Percentiles rank a stretch among this genome's conserved stretches.
These are phyloP conservation scores for Rhinopomastus cyanomelas DNA, from an alignment of 2,113 vertebrate species.

Conservation along the genomic window DNA sequence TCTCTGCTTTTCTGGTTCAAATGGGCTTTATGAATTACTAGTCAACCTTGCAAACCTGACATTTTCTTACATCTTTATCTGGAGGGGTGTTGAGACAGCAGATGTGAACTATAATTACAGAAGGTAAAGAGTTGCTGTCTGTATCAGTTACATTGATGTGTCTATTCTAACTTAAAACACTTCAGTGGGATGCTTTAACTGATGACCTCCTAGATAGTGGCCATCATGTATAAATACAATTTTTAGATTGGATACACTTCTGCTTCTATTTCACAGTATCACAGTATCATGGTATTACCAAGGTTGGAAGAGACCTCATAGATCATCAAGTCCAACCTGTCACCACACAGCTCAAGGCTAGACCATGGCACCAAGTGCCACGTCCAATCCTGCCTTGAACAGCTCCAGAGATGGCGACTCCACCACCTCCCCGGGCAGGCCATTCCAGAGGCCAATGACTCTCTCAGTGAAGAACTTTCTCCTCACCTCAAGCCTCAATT, in stretches of 20 bases:
- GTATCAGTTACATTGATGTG: background rate
- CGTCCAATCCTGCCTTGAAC: too few relatives aligned
- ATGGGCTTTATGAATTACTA: background rate
- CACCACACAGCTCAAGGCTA: too few relatives aligned
- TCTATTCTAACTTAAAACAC: background rate
- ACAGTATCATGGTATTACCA: too few relatives aligned
- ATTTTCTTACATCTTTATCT: background rate
- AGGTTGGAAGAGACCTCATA: too few relatives aligned
- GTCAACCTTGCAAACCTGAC: background rate
- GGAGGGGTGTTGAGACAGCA: background rate
- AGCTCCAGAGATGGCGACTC: too few relatives aligned
- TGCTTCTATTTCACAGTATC: too few relatives aligned
- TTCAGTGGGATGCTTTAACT: background rate
- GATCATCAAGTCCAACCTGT: too few relatives aligned
- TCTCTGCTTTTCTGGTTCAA: background rate
- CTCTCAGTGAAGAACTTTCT: too few relatives aligned
- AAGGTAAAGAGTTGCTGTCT: background rate
- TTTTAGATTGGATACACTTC: conserved; percentile 17
- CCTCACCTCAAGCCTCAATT: too few relatives aligned
- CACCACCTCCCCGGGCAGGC: too few relatives aligned
- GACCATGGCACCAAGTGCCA: too few relatives aligned
- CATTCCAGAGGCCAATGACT: too few relatives aligned
- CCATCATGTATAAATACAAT: conserved; percentile 6
- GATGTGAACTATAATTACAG: background rate
- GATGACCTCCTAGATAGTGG: background rate